These are phyloP conservation scores for Tholera decimalis DNA, from an alignment of 2,888 invertebrate species.

Conservation along the genomic window DNA sequence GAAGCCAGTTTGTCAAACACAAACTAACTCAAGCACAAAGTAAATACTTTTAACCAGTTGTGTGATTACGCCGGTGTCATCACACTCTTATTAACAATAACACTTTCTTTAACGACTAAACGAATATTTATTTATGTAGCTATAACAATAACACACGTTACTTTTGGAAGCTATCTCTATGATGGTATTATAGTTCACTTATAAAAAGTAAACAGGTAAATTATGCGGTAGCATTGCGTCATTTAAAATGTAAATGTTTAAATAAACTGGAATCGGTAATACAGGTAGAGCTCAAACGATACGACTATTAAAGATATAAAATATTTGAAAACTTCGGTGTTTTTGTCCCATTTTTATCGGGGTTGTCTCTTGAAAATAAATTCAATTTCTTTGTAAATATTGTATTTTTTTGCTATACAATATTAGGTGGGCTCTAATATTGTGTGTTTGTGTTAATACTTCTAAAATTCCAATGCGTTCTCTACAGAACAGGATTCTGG, in stretches of 20 bases:
- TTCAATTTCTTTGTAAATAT: neutral
- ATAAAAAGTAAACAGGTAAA: neutral
- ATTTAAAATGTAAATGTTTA: neutral
- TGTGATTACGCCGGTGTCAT: conserved; percentile 10
- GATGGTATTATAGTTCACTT: conserved; percentile 16
- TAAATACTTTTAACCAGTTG: conserved; percentile 13
- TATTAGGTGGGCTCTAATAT: too few relatives aligned
- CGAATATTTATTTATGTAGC: conserved; percentile 38
- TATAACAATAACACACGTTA: conserved; percentile 23
- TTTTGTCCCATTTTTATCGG: too few relatives aligned
- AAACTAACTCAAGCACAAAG: conserved; percentile 11
- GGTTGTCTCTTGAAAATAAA: neutral
- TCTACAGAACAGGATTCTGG: conserved; percentile 1
- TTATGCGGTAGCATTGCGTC: neutral
- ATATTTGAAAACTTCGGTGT: neutral
- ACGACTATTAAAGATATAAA: too few relatives aligned
- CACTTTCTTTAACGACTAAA: conserved; percentile 50
- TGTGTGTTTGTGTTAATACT: neutral
- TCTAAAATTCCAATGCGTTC: neutral
- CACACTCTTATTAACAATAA: conserved; percentile 32
- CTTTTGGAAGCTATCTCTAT: conserved; percentile 24
- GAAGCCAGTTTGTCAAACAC: conserved; percentile 5
- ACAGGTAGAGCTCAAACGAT: neutral
- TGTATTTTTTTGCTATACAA: neutral
- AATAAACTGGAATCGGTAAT: neutral